Conservation (phyloP, 2,888 invertebrate genomes). For the Thumatha senex region DNA sequence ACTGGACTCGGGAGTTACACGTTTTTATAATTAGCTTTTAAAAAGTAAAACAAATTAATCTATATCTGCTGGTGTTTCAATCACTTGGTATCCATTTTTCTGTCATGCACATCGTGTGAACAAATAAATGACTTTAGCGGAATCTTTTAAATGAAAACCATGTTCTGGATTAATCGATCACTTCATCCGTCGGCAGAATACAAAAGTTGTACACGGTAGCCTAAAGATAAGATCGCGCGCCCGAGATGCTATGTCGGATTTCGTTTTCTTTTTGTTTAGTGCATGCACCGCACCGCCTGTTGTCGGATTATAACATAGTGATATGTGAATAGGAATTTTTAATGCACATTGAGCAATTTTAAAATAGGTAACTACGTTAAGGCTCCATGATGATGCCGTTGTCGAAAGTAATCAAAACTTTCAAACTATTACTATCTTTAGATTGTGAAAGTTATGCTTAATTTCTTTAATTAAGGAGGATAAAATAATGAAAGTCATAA, state of each 20-base stretch:
- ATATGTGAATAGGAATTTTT: neutral
- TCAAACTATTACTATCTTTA: too few relatives aligned
- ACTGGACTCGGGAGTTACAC: too few relatives aligned
- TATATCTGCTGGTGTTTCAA: too few relatives aligned
- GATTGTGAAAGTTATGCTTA: too few relatives aligned
- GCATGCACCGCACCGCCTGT: neutral
- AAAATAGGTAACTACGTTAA: too few relatives aligned
- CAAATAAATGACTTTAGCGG: neutral
- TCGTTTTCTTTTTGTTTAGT: constrained; percentile 18
- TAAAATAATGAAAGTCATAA: too few relatives aligned
- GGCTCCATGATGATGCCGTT: too few relatives aligned
- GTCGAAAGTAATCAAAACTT: too few relatives aligned
- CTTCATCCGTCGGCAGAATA: constrained; percentile 14
- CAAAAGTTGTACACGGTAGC: constrained; percentile 57
- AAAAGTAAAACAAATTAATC: too few relatives aligned
- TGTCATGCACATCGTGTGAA: neutral
- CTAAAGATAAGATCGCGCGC: constrained; percentile 54
- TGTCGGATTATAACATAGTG: constrained; percentile 2
- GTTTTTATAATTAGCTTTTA: too few relatives aligned
- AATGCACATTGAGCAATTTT: neutral
- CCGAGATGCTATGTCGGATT: constrained; percentile 47
- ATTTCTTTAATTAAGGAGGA: too few relatives aligned
- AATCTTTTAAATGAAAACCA: neutral
- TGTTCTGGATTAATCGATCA: constrained; percentile 29
- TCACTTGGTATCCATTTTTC: too few relatives aligned